Evolutionary conservation across 2,113 vertebrate species (phyloP), one percentile per base, ranked within the genome.

Genomic region (Corapipo altera): DNA sequence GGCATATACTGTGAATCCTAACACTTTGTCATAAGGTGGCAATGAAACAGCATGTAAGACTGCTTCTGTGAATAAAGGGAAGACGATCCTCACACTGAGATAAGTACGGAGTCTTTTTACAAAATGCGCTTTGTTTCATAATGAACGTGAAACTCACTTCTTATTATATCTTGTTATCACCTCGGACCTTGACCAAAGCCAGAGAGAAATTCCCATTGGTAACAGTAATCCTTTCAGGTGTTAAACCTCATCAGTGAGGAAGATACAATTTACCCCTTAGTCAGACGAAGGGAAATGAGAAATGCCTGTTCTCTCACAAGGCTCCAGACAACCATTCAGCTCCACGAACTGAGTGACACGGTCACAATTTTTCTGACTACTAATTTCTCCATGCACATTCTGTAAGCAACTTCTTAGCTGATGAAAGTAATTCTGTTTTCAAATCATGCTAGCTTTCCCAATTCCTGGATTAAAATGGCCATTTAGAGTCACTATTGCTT

Each of bases 291-390:
- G 11, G 33, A 84, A 93, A 84, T 52, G 64, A 57, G 37, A 65
- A 79, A 70, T 46, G 9, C 1, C 21, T 0, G 0, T 54, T 70
- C 14, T 5, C 15, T 30, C 59, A 77, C 15, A 41, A 55, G 54
- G 54, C 33, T 66, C 1, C 0, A 23, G 32, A 62, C 9, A 62
- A 66, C 2, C 0, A 0, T 39, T 93, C 28, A 19, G 23, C 43
- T 93, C 26, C 18, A 43, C 5, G 18, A 15, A 88, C 3, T 0
- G 1, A 77, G 26, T 0, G 4, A 35, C 19, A 62, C 14, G 55
- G 37, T 7, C 32, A 86, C 10, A 46, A 48, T 82, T 67, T 64
- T 71, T 37, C 37, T 61, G 12, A 86, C 21, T 12, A 48, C 9
- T 57, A 32, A 70, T 66, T 85, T 85, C 37, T 92, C 39, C 57